phyloP scores from a whole-genome alignment of 1,140 invertebrate species.

The Diachasma alloeum region DNA sequence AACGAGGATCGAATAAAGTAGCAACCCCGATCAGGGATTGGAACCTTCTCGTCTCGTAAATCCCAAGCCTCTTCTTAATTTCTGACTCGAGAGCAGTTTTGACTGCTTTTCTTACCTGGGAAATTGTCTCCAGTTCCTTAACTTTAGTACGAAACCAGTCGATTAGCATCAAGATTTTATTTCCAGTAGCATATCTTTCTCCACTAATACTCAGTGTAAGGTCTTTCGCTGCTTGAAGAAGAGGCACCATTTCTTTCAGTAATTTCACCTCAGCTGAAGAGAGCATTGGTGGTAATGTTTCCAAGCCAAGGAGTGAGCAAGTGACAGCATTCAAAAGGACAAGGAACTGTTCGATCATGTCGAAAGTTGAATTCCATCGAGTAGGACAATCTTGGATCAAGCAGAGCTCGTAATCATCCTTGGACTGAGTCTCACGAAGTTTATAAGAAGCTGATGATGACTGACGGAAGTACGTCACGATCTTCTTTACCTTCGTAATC shows the following conservation, averaged over 20 bases:
- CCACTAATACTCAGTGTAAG: constrained; percentile 10
- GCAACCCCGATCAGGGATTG: constrained; percentile 13
- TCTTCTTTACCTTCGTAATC: constrained; percentile 17
- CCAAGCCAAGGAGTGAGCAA: constrained; percentile 40
- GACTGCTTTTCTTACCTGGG: constrained; percentile 8
- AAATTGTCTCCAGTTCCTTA: background rate
- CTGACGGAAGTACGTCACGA: constrained; percentile 14
- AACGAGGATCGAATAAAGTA: constrained; percentile 17
- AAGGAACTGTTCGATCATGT: constrained; percentile 48
- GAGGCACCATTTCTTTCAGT: constrained; percentile 42
- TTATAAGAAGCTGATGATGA: background rate
- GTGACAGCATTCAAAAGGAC: constrained; percentile 40
- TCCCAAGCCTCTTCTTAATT: background rate
- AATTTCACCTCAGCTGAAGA: constrained; percentile 35
- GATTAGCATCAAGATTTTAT: background rate
- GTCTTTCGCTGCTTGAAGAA: constrained; percentile 23
- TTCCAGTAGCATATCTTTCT: constrained; percentile 11
- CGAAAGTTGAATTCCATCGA: too few relatives aligned
- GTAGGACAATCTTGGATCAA: constrained; percentile 35
- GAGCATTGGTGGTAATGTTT: constrained; percentile 38
- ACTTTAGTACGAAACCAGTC: too few relatives aligned
- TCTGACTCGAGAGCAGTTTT: background rate
- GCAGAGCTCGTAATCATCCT: constrained; percentile 17
- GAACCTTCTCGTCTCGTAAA: background rate
- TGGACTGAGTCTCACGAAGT: background rate